Percentiles rank a stretch among this genome's conserved stretches.
These are phyloP conservation scores for Drosophila ambigua DNA, from an alignment of 1,140 invertebrate species.

Conservation along the genomic window DNA sequence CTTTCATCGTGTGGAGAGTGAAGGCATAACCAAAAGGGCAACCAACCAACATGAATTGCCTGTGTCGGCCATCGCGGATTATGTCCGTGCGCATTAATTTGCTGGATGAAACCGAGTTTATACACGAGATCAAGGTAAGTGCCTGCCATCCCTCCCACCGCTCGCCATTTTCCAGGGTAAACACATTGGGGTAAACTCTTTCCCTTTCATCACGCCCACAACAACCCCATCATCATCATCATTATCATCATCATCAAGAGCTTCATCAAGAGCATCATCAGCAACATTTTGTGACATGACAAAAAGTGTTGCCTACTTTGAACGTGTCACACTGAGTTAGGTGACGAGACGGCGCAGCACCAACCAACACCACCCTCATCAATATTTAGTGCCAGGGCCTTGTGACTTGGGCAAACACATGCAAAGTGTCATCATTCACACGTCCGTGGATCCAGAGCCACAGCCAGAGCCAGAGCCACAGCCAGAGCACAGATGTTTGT, in stretches of 20 bases:
- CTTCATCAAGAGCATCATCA: slow-evolving; percentile 2
- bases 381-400: slow-evolving; percentile 75
- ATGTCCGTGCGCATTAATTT: slow-evolving; percentile 86
- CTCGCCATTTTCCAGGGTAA: slow-evolving; percentile 48
- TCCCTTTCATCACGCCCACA: slow-evolving; percentile 30
- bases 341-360: slow-evolving; percentile 11
- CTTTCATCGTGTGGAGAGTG: slow-evolving; percentile 18
- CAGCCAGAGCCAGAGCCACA: too few relatives aligned
- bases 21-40: slow-evolving; percentile 16
- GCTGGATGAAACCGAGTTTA: slow-evolving; percentile 87
- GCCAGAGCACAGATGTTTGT: slow-evolving; percentile 24
- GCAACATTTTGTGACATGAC: slow-evolving; percentile 58
- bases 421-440: slow-evolving; percentile 83
- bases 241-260: slow-evolving; percentile 3
- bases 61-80: slow-evolving; percentile 83
- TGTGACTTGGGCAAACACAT: slow-evolving; percentile 79
- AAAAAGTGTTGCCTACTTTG: slow-evolving; percentile 79
- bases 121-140: slow-evolving; percentile 87
- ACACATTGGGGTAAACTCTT: slow-evolving; percentile 48
- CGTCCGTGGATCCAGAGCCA: slow-evolving; percentile 45
- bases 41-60: slow-evolving; percentile 78
- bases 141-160: slow-evolving; percentile 1
- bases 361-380: slow-evolving; percentile 59
- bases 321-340: slow-evolving; percentile 60
- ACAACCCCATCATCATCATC: slow-evolving; percentile 4